Evolutionary conservation across 2,797 vertebrate species (phyloP), one percentile per base, ranked within the genome.

Genomic region (Nyctalus aviator): DNA sequence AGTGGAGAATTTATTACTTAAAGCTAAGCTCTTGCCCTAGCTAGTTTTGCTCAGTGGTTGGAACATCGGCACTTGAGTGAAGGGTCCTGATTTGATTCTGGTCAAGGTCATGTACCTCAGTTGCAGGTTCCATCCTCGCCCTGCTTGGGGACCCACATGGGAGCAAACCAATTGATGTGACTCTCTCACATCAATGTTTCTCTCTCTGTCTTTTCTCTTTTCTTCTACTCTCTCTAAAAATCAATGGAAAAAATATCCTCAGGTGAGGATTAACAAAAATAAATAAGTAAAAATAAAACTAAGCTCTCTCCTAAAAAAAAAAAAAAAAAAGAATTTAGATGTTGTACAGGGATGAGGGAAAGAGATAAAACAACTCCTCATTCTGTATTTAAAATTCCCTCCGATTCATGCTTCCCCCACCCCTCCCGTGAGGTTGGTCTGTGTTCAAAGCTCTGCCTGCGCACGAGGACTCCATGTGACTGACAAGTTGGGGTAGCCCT

Each of bases 1-100:
- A 85, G 85, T 46, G 13, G 35, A 87, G 48, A 90, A 90, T 92
- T 88, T 95, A 95, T 84, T 94, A 57, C 84, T 92, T 92, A 93
- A 90, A 93, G 55, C 75, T 68, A 95, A 92, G 13, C 46, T 93
- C 0, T 55, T 59, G 57, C 57, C 57, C 25, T 59, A 27, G 57
- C 57, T 8, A 59, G 11, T 59, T 59, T 59, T 2, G 57, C 25
- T 59, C 57, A 27, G 11, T 27, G 25, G 25, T 27, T 59, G 57
- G 57, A 27, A 5, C 25, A 59, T 59, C 10, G 10, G 57, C 25
- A 11, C 10, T 59, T 59, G 25, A 59, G 12, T 59, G 57, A 59
- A 59, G 57, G 25, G 25, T 59, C 57, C 25, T 59, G 57, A 11
- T 6, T 59, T 27, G 0, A 59, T 59, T 59, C 3, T 59, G 25